Percentiles rank a stretch among this genome's conserved stretches.
Evolutionary conservation across 2,888 invertebrate genomes (phyloP).

Genomic region (Trachelus stipa): DNA sequence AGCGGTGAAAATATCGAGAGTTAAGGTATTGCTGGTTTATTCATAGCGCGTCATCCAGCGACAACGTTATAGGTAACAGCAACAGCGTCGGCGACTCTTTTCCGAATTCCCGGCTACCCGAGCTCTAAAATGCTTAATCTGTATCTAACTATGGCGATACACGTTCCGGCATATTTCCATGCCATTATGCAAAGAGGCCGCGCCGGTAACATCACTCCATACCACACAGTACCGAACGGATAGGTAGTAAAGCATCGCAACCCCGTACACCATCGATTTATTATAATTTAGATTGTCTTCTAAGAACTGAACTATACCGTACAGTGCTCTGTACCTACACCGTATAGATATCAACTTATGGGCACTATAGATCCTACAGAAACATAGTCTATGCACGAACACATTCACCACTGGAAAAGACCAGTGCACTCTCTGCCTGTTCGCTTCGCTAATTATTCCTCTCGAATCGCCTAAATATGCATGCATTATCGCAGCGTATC

Average conservation of each 20-base stretch:
- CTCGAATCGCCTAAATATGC: slow-evolving; percentile 56
- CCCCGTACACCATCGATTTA: slow-evolving; percentile 56
- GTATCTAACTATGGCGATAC: slow-evolving; percentile 61
- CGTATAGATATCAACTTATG: background rate
- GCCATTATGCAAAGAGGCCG: slow-evolving; percentile 61
- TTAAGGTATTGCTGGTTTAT: slow-evolving; percentile 6
- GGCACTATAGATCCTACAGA: background rate
- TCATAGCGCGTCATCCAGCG: slow-evolving; percentile 3
- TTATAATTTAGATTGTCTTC: slow-evolving; percentile 61
- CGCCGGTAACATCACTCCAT: slow-evolving; percentile 51
- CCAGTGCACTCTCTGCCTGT: background rate
- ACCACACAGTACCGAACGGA: slow-evolving; percentile 20
- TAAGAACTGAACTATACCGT: slow-evolving; percentile 42
- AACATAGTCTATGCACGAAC: background rate
- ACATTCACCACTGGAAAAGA: background rate
- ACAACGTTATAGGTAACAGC: slow-evolving; percentile 18
- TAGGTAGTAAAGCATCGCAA: slow-evolving; percentile 44
- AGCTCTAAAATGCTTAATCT: slow-evolving; percentile 60
- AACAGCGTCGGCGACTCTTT: slow-evolving; percentile 31
- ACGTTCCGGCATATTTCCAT: slow-evolving; percentile 63
- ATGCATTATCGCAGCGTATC: slow-evolving; percentile 41
- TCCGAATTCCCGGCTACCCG: slow-evolving; percentile 47
- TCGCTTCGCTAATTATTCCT: slow-evolving; percentile 54
- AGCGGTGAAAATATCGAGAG: background rate
- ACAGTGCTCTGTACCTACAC: slow-evolving; percentile 1